Evolutionary conservation across 2,113 vertebrate species (phyloP).

Genomic region (Lophochroa leadbeateri): DNA sequence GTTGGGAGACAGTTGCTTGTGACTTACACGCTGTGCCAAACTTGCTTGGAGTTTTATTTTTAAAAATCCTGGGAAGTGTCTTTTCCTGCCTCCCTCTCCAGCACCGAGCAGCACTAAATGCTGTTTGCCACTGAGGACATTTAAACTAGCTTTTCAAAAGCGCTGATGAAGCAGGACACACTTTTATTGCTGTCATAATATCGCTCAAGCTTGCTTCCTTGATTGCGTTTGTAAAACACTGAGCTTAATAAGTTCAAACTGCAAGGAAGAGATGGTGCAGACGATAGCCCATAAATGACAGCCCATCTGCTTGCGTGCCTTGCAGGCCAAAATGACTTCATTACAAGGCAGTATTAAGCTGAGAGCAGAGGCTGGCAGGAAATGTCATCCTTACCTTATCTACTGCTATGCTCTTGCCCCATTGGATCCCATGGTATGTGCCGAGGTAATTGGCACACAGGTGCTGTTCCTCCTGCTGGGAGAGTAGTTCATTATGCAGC

Average conservation of each 20-base stretch:
- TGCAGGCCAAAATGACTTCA: constrained; percentile 23
- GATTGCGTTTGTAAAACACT: not conserved
- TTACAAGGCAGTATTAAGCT: not conserved
- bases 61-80: constrained; percentile 28
- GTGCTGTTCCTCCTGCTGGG: not conserved
- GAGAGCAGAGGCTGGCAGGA: not conserved
- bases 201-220: not conserved
- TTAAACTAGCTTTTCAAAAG: constrained; percentile 46
- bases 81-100: not conserved
- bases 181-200: constrained; percentile 44
- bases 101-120: constrained; percentile 8
- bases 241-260: not conserved
- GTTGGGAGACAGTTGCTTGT: not conserved
- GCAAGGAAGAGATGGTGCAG: not conserved
- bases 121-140: constrained; percentile 7
- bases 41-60: constrained; percentile 27
- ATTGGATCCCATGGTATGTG: not conserved
- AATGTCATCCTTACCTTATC: not conserved
- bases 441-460: not conserved
- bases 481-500: not conserved
- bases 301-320: constrained; percentile 22
- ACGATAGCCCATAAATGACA: not conserved
- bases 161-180: constrained; percentile 48
- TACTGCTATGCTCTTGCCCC: not conserved
- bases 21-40: constrained; percentile 40